phyloP scores from a whole-genome alignment of 2,113 vertebrate genomes.

The Laticauda laticaudata region DNA sequence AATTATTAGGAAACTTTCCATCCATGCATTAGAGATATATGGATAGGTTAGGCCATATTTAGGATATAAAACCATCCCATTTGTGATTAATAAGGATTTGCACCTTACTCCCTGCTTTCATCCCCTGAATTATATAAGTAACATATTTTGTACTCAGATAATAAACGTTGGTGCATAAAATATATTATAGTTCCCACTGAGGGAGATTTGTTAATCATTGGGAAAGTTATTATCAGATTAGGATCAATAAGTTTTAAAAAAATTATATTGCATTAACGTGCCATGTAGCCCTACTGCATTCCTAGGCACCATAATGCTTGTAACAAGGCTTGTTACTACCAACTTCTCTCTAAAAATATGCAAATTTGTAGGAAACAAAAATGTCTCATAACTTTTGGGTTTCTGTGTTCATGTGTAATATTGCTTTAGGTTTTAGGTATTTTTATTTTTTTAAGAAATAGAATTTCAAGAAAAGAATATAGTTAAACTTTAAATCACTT shows the following conservation, averaged over 20 bases:
- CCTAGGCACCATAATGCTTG: neutral
- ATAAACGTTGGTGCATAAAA: neutral
- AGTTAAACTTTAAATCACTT: neutral
- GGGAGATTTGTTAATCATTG: neutral
- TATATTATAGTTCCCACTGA: neutral
- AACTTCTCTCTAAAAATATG: neutral
- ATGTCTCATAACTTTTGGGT: neutral
- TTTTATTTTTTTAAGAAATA: neutral
- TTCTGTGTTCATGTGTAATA: neutral
- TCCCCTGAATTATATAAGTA: neutral
- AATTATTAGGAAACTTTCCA: neutral
- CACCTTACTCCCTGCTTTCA: too few relatives aligned
- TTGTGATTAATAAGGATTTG: neutral
- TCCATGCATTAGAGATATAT: neutral
- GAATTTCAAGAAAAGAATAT: neutral
- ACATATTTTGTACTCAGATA: neutral
- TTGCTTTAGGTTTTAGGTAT: neutral
- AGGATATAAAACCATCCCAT: neutral
- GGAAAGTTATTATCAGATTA: neutral
- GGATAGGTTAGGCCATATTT: neutral
- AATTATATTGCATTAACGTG: neutral
- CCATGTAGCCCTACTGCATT: neutral
- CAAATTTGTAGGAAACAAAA: neutral
- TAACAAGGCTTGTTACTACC: neutral
- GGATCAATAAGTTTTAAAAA: neutral